Evolutionary conservation across 2,888 invertebrate species (phyloP), one percentile per base, ranked within the genome.

Genomic region (Diaperis boleti): DNA sequence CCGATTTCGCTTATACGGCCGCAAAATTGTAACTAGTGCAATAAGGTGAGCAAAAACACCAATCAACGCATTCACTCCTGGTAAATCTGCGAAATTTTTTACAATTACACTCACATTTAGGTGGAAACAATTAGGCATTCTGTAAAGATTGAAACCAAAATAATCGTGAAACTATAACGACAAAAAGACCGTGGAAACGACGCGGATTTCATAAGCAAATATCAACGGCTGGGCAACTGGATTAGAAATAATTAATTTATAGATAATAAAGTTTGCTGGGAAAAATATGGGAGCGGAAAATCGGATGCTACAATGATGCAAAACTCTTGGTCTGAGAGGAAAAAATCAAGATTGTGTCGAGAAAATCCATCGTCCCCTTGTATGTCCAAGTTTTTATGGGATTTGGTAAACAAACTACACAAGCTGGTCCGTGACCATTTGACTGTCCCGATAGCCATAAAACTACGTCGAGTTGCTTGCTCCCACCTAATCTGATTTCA

Each of bases 341-440:
- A n/a, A n/a, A n/a, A n/a, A n/a, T n/a, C 50, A 37, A 31, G 39
- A 11, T n/a, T n/a, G n/a, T n/a, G 31, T 41, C 31, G 20, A 37
- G 37, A 37, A 39, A 50, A 50, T 52, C 37, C 35, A 33, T 18
- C 31, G n/a, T 17, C 52, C 52, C 26, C 39, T 11, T 3, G 22
- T 11, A 31, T 31, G 20, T 49, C 10, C 20, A 33, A 49, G 35
- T 52, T 52, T 52, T 52, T 52, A 52, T 52, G 52, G 14, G 52
- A 52, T 52, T 56, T 56, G 5, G 56, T 56, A 56, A 56, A 56
- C 56, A 56, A 56, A 56, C 44, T 45, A 55, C 55, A 11, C 42
- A 42, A 33, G 42, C 55, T 41, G 42, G 29, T 33, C 42, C 41
- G 41, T 31, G 31, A 41, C 55, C 20, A 45, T 33, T 39, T 18